These are phyloP conservation scores for Equus przewalskii DNA, from an alignment of 2,113 vertebrate genomes.

Conservation along the genomic window DNA sequence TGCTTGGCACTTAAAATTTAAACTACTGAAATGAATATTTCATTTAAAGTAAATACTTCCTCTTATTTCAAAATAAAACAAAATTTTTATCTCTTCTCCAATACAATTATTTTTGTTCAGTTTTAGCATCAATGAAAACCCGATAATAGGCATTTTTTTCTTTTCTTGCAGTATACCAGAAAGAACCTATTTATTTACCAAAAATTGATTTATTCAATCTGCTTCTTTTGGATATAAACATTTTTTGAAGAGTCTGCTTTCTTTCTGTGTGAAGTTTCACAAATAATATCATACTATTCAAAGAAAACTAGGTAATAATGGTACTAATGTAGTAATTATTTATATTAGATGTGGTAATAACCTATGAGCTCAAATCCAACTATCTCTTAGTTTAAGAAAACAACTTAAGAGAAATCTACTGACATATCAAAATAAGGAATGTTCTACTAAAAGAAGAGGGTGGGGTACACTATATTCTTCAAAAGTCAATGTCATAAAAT, in stretches of 20 bases:
- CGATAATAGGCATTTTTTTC: not conserved
- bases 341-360: not conserved
- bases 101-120: not conserved
- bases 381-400: not conserved
- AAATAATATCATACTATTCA: not conserved
- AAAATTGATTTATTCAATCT: not conserved
- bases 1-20: not conserved
- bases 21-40: not conserved
- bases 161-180: not conserved
- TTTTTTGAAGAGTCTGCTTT: not conserved
- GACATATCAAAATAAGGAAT: not conserved
- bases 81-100: not conserved
- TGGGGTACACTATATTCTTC: not conserved
- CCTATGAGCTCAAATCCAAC: not conserved
- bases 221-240: not conserved
- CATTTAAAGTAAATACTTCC: not conserved
- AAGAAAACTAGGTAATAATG: slow-evolving; percentile 11
- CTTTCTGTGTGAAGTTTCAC: slow-evolving; percentile 9
- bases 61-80: slow-evolving; percentile 49
- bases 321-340: slow-evolving; percentile 12
- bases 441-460: not conserved
- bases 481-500: not conserved
- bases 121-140: not conserved
- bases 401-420: not conserved
- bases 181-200: not conserved